These are phyloP conservation scores for Actinemys pallida DNA, from an alignment of 2,113 vertebrate species.

Conservation along the genomic window DNA sequence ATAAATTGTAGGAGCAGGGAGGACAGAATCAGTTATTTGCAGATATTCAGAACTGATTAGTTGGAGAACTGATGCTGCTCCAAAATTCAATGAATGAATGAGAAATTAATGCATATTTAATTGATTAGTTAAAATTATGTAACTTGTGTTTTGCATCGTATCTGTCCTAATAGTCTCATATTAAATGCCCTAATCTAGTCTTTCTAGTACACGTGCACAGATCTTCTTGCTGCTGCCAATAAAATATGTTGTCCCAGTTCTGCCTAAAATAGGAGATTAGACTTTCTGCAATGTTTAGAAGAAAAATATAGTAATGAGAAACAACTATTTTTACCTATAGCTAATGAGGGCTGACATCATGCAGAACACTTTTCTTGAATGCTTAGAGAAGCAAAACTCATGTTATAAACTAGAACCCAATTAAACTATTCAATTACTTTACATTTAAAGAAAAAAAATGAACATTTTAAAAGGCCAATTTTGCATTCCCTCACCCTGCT, in stretches of 20 bases:
- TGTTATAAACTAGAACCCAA: neutral
- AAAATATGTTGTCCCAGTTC: neutral
- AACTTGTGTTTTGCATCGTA: neutral
- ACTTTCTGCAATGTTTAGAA: neutral
- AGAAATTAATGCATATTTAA: neutral
- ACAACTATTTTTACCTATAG: neutral
- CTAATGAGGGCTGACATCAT: neutral
- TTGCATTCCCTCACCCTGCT: neutral
- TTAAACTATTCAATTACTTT: neutral
- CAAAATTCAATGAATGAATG: neutral
- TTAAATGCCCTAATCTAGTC: neutral
- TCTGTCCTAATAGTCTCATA: neutral
- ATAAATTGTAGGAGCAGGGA: neutral
- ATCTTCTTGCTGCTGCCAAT: neutral
- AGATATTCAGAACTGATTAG: neutral
- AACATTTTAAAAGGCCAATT: neutral
- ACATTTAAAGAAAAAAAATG: neutral
- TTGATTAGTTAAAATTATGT: neutral
- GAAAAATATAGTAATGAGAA: neutral
- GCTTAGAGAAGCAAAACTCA: neutral
- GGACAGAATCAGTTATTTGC: neutral
- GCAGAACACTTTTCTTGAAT: neutral
- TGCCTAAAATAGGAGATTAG: neutral
- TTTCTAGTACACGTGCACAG: neutral
- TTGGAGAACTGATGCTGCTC: neutral